Conservation (phyloP, 2,113 vertebrate species). For the Etheostoma cragini region DNA sequence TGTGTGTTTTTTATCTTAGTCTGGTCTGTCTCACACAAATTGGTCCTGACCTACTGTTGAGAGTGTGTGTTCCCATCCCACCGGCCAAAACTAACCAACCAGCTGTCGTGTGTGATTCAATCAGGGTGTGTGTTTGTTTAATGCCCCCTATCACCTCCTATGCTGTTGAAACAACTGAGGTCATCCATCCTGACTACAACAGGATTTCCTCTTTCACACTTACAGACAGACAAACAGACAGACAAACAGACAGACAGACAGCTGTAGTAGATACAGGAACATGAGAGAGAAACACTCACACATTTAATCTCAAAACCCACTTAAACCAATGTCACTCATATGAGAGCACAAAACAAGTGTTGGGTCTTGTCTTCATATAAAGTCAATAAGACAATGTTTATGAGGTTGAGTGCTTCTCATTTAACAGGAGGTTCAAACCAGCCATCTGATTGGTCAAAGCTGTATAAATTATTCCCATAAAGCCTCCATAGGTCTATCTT, state of each 20-base stretch:
- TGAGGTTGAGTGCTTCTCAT: not conserved
- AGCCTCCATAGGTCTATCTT: not conserved
- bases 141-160: slow-evolving; percentile 16
- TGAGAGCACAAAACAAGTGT: not conserved
- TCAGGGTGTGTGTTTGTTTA: slow-evolving; percentile 39
- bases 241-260: not conserved
- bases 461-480: not conserved
- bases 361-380: not conserved
- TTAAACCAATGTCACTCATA: not conserved
- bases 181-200: slow-evolving; percentile 27
- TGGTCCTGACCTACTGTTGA: slow-evolving; percentile 13
- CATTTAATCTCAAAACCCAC: not conserved
- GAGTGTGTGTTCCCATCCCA: slow-evolving; percentile 5
- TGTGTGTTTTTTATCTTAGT: not conserved
- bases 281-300: not conserved
- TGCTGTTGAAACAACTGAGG: slow-evolving; percentile 45
- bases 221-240: slow-evolving; percentile 1
- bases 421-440: not conserved
- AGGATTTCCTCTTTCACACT: slow-evolving; percentile 37
- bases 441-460: not conserved
- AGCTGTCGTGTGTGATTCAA: slow-evolving; percentile 27
- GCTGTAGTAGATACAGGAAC: not conserved
- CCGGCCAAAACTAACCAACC: slow-evolving; percentile 28
- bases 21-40: slow-evolving; percentile 14
- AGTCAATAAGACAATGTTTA: not conserved